Base-by-base conservation (phyloP, 1,140 invertebrate genomes). In the Metaphire vulgaris region DNA sequence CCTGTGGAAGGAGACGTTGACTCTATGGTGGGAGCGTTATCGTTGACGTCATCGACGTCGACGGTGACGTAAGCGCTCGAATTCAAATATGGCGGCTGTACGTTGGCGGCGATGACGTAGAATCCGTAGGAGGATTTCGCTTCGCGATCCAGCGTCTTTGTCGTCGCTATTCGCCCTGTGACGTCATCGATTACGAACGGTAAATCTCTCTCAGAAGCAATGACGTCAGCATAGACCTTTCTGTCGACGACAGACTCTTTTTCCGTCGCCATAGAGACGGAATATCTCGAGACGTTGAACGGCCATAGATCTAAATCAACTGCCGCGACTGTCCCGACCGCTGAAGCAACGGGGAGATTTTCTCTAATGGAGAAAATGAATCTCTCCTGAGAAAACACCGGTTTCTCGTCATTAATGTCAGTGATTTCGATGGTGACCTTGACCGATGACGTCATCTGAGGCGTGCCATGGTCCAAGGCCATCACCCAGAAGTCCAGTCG, bases 271-370 rank as follows among this genome's bases (percentile, higher is more conserved):
- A 56, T 21, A 56, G 41, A 6, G 41, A 56, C 21, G 41, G 41
- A 56, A 56, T 56, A 56, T 56, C 6, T 6, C 6, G 21, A 56
- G 21, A 56, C 41, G 21, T 56, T 56, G 41, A 56, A 56, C 21
- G 41, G 41, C 6, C 6, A 21, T 56, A 28, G 28, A 33, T 78
- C 77, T 21, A 29, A 28, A 30, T 78, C 77, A 14, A 28, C 30
- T 1, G 77, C 77, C n/a, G 34, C 29, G 2, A 78, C 77, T 14
- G 32, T 31, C 1, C 77, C 77, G 2, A 78, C 72, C 26, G 29
- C 26, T 12, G 77, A 31, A 12, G 92, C 93, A 2, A 90, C 33
- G 1, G 74, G 68, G n/a, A 33, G 32, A 33, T 78, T 78, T 32
- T 78, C 77, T 29, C 33, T 30, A 31, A 69, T 33, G 29, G 31